phyloP scores from a whole-genome alignment of 64 coral and sea anemone species.

The Stichodactyla mertensii region DNA sequence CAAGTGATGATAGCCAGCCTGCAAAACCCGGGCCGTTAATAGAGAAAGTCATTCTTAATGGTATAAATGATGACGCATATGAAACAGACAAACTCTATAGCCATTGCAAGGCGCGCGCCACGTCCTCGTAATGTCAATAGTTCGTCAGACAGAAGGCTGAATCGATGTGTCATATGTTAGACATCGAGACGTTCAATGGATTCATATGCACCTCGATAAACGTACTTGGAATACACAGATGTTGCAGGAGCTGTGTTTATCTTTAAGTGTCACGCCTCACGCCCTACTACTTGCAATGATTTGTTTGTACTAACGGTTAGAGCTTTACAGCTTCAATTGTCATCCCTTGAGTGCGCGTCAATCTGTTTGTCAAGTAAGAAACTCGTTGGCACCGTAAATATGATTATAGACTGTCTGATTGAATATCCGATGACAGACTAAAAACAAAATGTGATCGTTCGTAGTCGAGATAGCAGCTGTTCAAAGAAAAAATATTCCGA shows the following conservation, averaged over 20 bases:
- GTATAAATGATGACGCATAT: neutral
- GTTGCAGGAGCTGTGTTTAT: neutral
- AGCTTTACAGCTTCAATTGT: neutral
- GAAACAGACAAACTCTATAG: neutral
- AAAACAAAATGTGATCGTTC: neutral
- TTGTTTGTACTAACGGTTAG: slow-evolving; percentile 34
- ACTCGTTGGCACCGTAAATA: slow-evolving; percentile 9
- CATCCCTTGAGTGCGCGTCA: neutral
- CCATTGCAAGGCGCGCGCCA: neutral
- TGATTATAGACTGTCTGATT: neutral
- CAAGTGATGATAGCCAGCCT: neutral
- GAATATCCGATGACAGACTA: neutral
- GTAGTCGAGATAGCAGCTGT: neutral
- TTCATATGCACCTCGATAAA: neutral
- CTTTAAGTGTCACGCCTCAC: neutral
- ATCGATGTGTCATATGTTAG: neutral
- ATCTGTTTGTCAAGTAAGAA: slow-evolving; percentile 22
- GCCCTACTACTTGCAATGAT: neutral
- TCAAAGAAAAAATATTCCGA: neutral
- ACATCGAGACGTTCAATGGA: neutral
- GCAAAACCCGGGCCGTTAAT: neutral
- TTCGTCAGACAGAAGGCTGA: neutral
- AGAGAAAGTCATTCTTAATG: neutral
- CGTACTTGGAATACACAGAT: neutral
- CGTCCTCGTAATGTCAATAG: neutral